phyloP scores from a whole-genome alignment of 2,797 vertebrate species.

The Smutsia temminckii region DNA sequence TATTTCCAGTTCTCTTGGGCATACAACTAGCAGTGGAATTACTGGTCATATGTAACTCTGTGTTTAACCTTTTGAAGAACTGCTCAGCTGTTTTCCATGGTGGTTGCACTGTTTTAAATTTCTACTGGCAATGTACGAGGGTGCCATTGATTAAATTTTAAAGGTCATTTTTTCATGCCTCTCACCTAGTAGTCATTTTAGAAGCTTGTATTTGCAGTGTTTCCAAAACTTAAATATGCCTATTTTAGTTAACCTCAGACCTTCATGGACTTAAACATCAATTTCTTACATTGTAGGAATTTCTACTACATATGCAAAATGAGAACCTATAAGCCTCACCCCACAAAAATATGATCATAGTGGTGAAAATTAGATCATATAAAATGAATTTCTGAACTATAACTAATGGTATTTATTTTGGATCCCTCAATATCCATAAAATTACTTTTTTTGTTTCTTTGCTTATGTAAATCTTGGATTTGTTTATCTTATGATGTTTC shows the following conservation, averaged over 20 bases:
- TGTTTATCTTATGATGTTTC: neutral
- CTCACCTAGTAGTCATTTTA: neutral
- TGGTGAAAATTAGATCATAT: conserved; percentile 11
- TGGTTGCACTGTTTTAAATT: neutral
- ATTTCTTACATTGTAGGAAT: conserved; percentile 39
- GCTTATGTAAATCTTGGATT: conserved; percentile 31
- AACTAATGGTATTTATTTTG: neutral
- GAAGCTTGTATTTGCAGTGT: neutral
- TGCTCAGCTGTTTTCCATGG: neutral
- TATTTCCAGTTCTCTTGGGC: neutral
- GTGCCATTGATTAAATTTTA: neutral
- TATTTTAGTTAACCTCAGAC: conserved; percentile 35
- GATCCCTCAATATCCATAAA: conserved; percentile 11
- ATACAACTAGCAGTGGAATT: neutral
- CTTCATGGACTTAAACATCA: conserved; percentile 29
- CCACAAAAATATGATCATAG: neutral
- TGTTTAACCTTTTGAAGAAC: conserved; percentile 23
- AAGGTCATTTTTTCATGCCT: neutral
- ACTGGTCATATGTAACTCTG: neutral
- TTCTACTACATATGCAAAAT: neutral
- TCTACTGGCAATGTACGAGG: neutral
- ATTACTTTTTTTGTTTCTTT: conserved; percentile 12
- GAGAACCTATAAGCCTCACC: neutral
- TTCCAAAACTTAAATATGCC: conserved; percentile 8
- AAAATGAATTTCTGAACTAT: conserved; percentile 10